Evolutionary conservation across 2,797 vertebrate species (phyloP).

Genomic region (Tympanoctomys barrerae): DNA sequence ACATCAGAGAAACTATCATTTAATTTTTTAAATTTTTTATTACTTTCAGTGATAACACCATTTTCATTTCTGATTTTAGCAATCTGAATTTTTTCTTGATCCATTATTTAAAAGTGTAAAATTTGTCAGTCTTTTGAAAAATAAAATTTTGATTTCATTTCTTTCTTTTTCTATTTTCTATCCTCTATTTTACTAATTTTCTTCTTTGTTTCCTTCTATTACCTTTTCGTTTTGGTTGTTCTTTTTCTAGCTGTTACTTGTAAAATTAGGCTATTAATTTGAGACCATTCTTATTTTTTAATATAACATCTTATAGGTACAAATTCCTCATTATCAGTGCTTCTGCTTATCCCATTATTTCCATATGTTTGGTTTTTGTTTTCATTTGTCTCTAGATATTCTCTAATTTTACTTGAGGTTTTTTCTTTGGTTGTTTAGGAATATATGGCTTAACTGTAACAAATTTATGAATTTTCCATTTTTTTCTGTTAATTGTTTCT

Average conservation of each 20-base stretch:
- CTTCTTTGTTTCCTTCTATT: neutral
- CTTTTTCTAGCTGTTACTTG: neutral
- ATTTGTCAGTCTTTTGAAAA: neutral
- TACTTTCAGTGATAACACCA: neutral
- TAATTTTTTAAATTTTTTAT: neutral
- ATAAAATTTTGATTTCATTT: neutral
- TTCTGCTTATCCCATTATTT: neutral
- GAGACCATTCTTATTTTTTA: neutral
- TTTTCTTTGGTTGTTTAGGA: neutral
- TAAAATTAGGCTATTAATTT: neutral
- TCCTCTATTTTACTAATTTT: neutral
- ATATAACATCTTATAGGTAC: no score
- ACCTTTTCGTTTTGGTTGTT: neutral
- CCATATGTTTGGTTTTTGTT: neutral
- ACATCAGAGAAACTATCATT: neutral
- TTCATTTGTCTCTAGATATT: neutral
- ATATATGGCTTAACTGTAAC: neutral
- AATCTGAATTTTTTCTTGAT: neutral
- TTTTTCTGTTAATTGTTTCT: neutral
- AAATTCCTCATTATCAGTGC: neutral
- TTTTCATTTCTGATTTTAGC: conserved; percentile 1
- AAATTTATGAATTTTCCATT: neutral
- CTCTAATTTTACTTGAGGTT: neutral
- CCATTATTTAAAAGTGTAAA: neutral
- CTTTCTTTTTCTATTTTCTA: neutral